Base-by-base conservation (phyloP, 23 tunicate genomes). In the Ascidia mentula region DNA sequence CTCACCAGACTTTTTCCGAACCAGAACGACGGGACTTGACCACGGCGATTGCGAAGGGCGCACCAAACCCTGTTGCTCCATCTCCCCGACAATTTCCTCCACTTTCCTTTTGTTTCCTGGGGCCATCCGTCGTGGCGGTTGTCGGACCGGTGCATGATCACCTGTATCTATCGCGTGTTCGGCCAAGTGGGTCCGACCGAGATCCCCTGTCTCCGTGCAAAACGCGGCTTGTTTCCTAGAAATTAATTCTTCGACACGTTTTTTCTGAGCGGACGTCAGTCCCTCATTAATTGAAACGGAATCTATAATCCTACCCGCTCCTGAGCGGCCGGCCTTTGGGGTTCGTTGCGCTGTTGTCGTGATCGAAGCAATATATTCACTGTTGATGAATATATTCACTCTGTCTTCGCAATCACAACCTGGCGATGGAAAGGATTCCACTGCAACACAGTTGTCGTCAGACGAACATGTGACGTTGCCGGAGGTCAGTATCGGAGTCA, bases 1-100 rank as follows among this genome's bases (percentile, higher is more conserved):
- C 37, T 36, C 45, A 35, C 84, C 80, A 4, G 45, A 35, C 15
- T 65, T 61, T 34, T 69, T 80, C 13, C 39, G 38, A 3, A 71
- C 34, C 9, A 71, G 75, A 2, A 71, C 75, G 34, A 71, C 32
- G 18, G 75, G 32, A 18, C 75, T 71, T 20, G 75, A 71, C 75
- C 75, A 71, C 1, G 75, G 75, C 32, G 35, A 71, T 4, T 34
- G 38, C 9, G 35, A 71, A 36, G 75, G 75, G 30, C 75, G 75
- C 18, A 7, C 6, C 38, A 71, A 12, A 3, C 39, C 39, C 34
- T 71, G 75, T 6, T 18, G 38, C 30, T 34, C 38, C 75, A 71
- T 71, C 32, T 71, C 35, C 13, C 13, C 12, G 72, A 12, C 15
- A 9, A 20, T 18, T 34, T 71, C n/a, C n/a, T n/a, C 35, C 35